These are phyloP conservation scores for Periophthalmus magnuspinnatus DNA, from an alignment of 2,797 vertebrate species.

Conservation along the genomic window DNA sequence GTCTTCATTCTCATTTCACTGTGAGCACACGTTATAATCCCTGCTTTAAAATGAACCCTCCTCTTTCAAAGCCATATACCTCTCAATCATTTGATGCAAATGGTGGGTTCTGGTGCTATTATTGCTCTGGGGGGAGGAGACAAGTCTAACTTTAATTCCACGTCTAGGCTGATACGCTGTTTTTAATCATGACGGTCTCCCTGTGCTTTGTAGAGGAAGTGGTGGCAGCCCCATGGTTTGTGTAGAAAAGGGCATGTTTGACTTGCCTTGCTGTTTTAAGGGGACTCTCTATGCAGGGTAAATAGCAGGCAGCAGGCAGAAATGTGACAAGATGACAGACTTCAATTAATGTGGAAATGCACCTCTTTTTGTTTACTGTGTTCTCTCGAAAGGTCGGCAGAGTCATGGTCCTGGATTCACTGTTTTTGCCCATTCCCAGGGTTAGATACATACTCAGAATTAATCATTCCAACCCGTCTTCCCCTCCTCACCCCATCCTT, in stretches of 20 bases:
- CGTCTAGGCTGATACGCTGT: slow-evolving; percentile 57
- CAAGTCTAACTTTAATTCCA: slow-evolving; percentile 54
- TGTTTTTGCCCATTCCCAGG: slow-evolving; percentile 94
- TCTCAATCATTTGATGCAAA: slow-evolving; percentile 36
- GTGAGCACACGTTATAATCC: slow-evolving; percentile 32
- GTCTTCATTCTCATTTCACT: slow-evolving; percentile 12
- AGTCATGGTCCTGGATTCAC: slow-evolving; percentile 87
- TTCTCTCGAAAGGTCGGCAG: slow-evolving; percentile 89
- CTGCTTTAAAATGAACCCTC: slow-evolving; percentile 21
- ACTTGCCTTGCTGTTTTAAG: slow-evolving; percentile 78
- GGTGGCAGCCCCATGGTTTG: slow-evolving; percentile 67
- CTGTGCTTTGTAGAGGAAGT: slow-evolving; percentile 69
- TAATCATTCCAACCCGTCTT: slow-evolving; percentile 83
- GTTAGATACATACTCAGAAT: slow-evolving; percentile 96
- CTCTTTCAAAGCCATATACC: slow-evolving; percentile 16
- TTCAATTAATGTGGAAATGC: slow-evolving; percentile 90
- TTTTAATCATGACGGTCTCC: slow-evolving; percentile 70
- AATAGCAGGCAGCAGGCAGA: slow-evolving; percentile 82
- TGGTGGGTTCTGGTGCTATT: slow-evolving; percentile 27
- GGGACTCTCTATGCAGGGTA: slow-evolving; percentile 88
- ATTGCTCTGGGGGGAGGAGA: slow-evolving; percentile 44
- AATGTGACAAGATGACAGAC: slow-evolving; percentile 82
- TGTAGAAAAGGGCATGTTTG: slow-evolving; percentile 80
- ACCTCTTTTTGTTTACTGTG: slow-evolving; percentile 90
- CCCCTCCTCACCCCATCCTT: slow-evolving; percentile 76